Conservation (phyloP, 2,888 invertebrate genomes). For the Rhaphigaster nebulosa region DNA sequence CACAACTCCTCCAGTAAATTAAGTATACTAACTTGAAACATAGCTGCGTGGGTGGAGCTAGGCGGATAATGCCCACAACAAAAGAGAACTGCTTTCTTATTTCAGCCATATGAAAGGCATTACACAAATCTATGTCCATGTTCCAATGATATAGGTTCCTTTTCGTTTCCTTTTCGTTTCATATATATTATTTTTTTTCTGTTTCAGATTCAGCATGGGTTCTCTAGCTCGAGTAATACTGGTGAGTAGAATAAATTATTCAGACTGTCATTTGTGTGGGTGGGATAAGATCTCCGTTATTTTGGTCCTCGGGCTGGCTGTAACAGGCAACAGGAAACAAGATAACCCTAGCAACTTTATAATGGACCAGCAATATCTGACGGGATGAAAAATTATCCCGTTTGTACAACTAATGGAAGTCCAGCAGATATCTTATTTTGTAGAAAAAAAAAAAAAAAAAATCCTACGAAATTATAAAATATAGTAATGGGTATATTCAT, state of each 20-base stretch:
- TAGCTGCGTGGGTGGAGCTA: neutral
- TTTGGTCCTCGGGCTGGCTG: neutral
- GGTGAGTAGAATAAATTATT: slow-evolving; percentile 41
- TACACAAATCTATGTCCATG: neutral
- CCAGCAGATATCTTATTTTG: neutral
- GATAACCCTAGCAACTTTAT: neutral
- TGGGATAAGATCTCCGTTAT: slow-evolving; percentile 12
- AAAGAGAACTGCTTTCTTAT: neutral
- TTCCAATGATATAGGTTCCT: slow-evolving; percentile 24
- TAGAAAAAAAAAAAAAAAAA: no score
- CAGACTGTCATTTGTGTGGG: slow-evolving; percentile 20
- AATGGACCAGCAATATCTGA: neutral
- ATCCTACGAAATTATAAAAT: neutral
- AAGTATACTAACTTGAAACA: neutral
- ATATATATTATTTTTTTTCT: slow-evolving; percentile 31
- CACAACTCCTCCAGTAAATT: neutral
- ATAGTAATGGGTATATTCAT: no score
- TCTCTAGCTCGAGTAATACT: slow-evolving; percentile 34
- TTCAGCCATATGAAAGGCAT: neutral
- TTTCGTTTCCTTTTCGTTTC: neutral
- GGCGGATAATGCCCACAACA: slow-evolving; percentile 20
- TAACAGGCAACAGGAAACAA: neutral
- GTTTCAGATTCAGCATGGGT: slow-evolving; percentile 41
- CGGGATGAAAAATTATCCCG: neutral
- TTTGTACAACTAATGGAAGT: neutral